Percentiles rank a stretch among this genome's conserved stretches.
These are phyloP conservation scores for Australoheros scitulus DNA, from an alignment of 2,113 vertebrate genomes.

Conservation along the genomic window DNA sequence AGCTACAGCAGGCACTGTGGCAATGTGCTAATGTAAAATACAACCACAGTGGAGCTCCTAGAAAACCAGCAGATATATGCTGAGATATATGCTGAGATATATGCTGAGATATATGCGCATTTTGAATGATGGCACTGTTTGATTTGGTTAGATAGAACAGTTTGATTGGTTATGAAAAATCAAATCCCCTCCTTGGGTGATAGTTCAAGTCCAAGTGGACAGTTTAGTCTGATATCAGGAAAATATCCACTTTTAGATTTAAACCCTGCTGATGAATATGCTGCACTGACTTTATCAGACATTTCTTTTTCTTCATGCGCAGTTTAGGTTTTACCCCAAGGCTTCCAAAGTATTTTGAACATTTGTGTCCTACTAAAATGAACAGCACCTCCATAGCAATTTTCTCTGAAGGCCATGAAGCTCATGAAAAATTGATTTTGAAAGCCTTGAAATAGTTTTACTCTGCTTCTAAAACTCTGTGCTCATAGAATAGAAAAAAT, in stretches of 20 bases:
- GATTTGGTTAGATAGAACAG: background rate
- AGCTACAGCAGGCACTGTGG: background rate
- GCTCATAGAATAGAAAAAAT: slow-evolving; percentile 41
- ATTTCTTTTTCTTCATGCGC: background rate
- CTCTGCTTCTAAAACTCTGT: slow-evolving; percentile 39
- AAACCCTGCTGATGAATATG: background rate
- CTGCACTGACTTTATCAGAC: slow-evolving; percentile 11
- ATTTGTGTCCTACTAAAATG: slow-evolving; percentile 56
- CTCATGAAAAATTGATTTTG: slow-evolving; percentile 67
- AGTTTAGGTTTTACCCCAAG: slow-evolving; percentile 20
- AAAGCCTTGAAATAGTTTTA: slow-evolving; percentile 68
- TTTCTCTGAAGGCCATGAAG: slow-evolving; percentile 54
- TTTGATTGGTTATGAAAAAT: background rate
- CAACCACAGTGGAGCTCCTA: background rate
- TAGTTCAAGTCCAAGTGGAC: no score
- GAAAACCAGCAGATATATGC: background rate
- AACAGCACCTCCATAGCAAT: slow-evolving; percentile 40
- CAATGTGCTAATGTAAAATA: background rate
- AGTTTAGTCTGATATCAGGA: background rate
- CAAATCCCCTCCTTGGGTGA: background rate
- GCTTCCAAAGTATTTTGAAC: slow-evolving; percentile 53
- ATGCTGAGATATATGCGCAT: background rate
- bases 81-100: background rate
- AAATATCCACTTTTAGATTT: background rate
- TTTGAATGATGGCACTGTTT: background rate